Evolutionary conservation across 2,113 vertebrate species (phyloP), one percentile per base, ranked within the genome.

Genomic region (Pogonocichla stellata): DNA sequence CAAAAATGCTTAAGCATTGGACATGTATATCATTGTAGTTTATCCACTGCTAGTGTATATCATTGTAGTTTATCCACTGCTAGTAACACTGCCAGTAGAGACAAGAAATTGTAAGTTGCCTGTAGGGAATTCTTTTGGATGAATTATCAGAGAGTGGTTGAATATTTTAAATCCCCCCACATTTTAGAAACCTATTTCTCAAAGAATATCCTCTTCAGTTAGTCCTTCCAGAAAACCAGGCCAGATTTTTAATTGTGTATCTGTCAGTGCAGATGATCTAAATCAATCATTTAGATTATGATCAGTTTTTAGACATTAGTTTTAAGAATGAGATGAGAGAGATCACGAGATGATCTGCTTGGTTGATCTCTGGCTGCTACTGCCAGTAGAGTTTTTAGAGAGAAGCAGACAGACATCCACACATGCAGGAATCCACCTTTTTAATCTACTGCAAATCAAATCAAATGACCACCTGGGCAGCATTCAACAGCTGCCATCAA

Each of bases 301-400:
- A 13, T 81, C 69, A 9, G 3, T 20, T 84, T 83, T 70, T 20
- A 70, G 53, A 22, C 15, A 40, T 40, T 33, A 29, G 38, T 62
- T 90, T 34, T 67, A 75, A 43, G 11, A 74, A 29, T 6, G 2
- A 53, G 10, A 80, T 60, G 40, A 62, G 22, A 90, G 19, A 45
- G 43, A n/a, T 9, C 15, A 74, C 0, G 0, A 66, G 29, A 45
- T 24, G 5, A 69, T 31, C 50, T 62, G 6, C 7, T 61, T 60
- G 9, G 9, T 14, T 66, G 9, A 58, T 6, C 15, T 81, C 29
- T 38, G 57, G 19, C 31, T 12, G 4, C 43, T 70, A 20, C 60
- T 51, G 34, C 9, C n/a, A 67, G 13, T 15, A 57, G 5, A 79
- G 53, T 19, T 47, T 4, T 31, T 28, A 8, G 8, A 14, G 7